Conservation (phyloP, 2,113 vertebrate species). For the Rostratula benghalensis region DNA sequence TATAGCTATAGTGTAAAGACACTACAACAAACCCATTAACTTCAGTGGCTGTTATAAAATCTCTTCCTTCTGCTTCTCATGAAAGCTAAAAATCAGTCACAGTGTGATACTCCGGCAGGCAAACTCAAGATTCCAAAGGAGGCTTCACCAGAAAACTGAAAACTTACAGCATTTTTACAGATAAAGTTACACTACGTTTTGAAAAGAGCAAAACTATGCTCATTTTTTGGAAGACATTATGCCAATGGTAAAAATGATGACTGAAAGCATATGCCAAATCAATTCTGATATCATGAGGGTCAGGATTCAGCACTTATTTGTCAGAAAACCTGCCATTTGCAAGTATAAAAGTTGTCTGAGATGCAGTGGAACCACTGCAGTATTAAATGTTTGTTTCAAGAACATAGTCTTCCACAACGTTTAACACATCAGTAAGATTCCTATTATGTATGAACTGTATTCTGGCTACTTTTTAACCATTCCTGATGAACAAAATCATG, state of each 20-base stretch:
- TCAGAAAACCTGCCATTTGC: not conserved
- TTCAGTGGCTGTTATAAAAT: not conserved
- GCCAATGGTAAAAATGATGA: not conserved
- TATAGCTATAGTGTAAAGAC: not conserved
- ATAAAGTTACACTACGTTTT: not conserved
- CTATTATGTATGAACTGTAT: constrained; percentile 15
- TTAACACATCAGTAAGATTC: constrained; percentile 18
- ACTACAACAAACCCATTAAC: not conserved
- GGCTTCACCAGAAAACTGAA: not conserved
- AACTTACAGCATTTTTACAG: not conserved
- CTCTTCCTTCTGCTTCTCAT: not conserved
- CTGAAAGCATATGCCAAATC: not conserved
- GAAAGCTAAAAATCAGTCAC: not conserved
- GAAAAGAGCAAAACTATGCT: not conserved
- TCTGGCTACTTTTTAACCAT: constrained; percentile 57
- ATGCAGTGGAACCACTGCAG: not conserved
- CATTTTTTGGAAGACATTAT: not conserved
- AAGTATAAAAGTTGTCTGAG: not conserved
- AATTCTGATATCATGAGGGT: not conserved
- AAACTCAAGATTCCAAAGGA: not conserved
- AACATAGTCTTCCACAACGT: constrained; percentile 12
- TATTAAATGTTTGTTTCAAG: not conserved
- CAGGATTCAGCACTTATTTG: not conserved
- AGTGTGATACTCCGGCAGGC: not conserved
- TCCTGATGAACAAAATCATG: not conserved